Conservation (phyloP, 2,113 vertebrate species). For the Podocnemis expansa region DNA sequence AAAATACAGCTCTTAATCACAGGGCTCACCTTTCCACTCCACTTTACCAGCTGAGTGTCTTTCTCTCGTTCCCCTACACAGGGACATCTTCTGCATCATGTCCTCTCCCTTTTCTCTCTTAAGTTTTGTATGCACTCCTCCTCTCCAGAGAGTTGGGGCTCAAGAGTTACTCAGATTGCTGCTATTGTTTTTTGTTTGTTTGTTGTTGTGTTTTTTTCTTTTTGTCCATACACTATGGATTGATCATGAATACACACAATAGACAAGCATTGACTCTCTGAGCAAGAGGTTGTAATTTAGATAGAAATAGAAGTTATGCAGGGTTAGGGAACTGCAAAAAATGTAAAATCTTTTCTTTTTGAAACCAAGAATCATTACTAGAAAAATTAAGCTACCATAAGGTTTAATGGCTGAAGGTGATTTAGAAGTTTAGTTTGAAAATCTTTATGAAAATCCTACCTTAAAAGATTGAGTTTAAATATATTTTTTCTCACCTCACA, state of each 20-base stretch:
- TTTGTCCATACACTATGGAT: neutral
- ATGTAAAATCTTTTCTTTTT: neutral
- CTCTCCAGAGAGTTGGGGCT: neutral
- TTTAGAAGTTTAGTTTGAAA: neutral
- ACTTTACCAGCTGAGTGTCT: neutral
- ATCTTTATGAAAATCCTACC: neutral
- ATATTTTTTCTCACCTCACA: neutral
- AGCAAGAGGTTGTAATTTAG: neutral
- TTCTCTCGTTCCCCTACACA: neutral
- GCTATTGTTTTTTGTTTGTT: neutral
- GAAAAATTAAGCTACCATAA: neutral
- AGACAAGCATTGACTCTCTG: accelerated
- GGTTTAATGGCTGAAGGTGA: neutral
- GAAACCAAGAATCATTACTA: neutral
- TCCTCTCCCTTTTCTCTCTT: neutral
- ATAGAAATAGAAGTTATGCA: neutral
- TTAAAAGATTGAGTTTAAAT: neutral
- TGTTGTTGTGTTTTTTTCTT: too few species aligned
- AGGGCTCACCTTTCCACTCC: neutral
- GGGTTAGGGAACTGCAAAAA: neutral
- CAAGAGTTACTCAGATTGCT: neutral
- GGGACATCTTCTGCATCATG: neutral
- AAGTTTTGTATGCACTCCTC: neutral
- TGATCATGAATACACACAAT: neutral
- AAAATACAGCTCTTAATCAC: neutral